Conservation (phyloP, 2,113 vertebrate genomes). For the Bubo bubo region DNA sequence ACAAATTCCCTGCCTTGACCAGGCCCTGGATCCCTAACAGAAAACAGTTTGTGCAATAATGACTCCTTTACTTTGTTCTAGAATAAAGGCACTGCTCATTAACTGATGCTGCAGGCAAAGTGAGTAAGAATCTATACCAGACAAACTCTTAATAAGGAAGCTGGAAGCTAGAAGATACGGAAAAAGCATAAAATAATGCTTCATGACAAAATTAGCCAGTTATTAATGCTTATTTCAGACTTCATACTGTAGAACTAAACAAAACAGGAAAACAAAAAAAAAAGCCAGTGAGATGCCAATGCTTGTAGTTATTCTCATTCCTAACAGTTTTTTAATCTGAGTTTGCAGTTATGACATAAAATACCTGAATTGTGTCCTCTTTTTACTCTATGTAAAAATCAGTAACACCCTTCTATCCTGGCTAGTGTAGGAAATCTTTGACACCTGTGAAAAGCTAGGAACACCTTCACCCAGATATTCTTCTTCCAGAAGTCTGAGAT, state of each 20-base stretch:
- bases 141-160: background rate
- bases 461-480: background rate
- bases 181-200: background rate
- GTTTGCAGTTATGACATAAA: background rate
- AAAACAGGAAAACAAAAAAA: background rate
- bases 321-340: background rate
- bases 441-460: background rate
- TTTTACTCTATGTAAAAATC: background rate
- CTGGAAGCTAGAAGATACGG: background rate
- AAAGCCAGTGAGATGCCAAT: rapidly evolving
- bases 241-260: background rate
- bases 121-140: background rate
- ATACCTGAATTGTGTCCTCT: background rate
- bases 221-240: background rate
- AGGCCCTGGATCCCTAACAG: background rate
- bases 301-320: background rate
- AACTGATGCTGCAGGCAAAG: background rate
- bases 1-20: background rate
- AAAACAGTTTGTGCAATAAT: background rate
- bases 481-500: background rate
- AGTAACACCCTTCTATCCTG: background rate
- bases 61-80: background rate
- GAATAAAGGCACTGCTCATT: background rate
- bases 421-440: background rate
- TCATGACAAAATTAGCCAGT: background rate